Conservation (phyloP, 2,113 vertebrate species). For the Lepus timidus region DNA sequence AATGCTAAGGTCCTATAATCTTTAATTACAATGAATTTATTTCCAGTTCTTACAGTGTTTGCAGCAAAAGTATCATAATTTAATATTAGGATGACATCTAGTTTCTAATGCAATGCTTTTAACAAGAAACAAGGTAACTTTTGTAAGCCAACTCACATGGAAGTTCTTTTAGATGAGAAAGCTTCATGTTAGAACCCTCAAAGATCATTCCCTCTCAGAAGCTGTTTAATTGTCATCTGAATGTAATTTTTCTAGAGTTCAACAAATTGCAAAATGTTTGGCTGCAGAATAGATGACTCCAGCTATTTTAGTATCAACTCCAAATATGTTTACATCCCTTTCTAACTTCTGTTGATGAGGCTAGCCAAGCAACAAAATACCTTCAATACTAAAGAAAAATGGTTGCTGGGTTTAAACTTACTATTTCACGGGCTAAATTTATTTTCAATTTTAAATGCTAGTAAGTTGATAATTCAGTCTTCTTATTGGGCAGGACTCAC, state of each 20-base stretch:
- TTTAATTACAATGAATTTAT: conserved; percentile 54
- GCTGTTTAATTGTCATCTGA: conserved; percentile 77
- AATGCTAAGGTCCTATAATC: conserved; percentile 17
- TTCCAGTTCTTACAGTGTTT: conserved; percentile 77
- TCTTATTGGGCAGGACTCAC: not conserved
- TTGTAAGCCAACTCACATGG: conserved; percentile 79
- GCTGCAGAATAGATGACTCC: conserved; percentile 72
- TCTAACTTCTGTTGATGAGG: conserved; percentile 64
- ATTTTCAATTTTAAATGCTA: conserved; percentile 27
- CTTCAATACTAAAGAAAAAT: conserved; percentile 39
- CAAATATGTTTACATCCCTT: conserved; percentile 77
- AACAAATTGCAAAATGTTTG: conserved; percentile 82
- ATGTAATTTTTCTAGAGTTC: conserved; percentile 77
- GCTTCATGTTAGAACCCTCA: conserved; percentile 69
- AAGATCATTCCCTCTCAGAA: conserved; percentile 79
- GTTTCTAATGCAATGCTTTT: conserved; percentile 77
- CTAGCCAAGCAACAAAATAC: conserved; percentile 66
- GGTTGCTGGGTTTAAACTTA: not conserved
- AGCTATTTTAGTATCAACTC: conserved; percentile 76
- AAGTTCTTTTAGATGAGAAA: conserved; percentile 74
- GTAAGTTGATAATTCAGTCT: not conserved
- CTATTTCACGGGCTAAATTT: not conserved
- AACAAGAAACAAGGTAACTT: conserved; percentile 78
- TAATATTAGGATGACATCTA: conserved; percentile 77
- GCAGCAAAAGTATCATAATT: conserved; percentile 71